Base-by-base conservation (phyloP, 2,888 invertebrate species). In the Hydropsyche betteni region DNA sequence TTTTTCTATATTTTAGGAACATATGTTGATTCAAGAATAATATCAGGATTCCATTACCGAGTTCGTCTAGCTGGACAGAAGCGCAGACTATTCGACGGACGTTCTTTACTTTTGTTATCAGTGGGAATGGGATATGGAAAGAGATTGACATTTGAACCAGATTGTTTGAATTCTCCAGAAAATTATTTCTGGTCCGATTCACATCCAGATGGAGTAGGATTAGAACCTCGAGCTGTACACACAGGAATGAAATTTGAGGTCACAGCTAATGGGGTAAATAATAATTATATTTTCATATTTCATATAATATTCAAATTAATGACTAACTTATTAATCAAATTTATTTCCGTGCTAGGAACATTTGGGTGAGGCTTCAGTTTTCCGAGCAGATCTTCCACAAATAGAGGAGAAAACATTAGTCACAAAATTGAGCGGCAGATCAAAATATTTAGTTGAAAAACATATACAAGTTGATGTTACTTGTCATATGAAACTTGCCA, bases 131-230 rank as follows among this genome's bases (percentile, higher is more conserved):
- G 94, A 16, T 94, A 93, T 81, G 93, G 92, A 38, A 93, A 93
- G 82, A 88, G 93, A 69, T 86, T 94, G 76, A 92, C 92, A 0
- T 93, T 93, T 84, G 88, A 90, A 80, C 90, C 92, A 0, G 90
- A 91, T 79, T 88, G 88, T 2, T 83, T 89, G 24, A 86, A 90
- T 74, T 84, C 85, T 14, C 89, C 90, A 3, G 87, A 91, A 80
- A 92, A 92, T 83, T 92, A 90, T 83, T 91, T 94, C 84, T 93
- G 93, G 93, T 93, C 93, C 34, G 93, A 94, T 84, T 92, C 91
- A 55, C 90, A 91, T 80, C 90, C 92, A 4, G 91, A 92, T 81
- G 93, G 93, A 52, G 85, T 91, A 76, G 93, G 92, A 70, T 86
- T 92, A 82, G 91, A 92, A 82, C 87, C 91, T 2, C 87, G 91